Base-by-base conservation (phyloP, 2,113 vertebrate species). In the Lagenorhynchus albirostris region DNA sequence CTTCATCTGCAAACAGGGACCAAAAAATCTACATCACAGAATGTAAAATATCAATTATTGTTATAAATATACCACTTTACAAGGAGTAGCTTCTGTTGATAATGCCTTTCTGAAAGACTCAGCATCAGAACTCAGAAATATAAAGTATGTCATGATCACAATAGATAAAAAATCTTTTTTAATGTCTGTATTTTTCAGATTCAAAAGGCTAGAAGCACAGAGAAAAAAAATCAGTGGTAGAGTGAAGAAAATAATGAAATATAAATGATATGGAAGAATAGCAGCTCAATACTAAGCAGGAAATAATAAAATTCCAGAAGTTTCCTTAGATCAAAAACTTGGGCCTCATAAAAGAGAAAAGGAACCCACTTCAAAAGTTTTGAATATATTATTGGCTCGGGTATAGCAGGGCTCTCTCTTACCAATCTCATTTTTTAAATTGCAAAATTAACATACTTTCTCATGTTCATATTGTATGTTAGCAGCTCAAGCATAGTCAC, bases 271-370 rank as follows among this genome's bases (percentile, higher is more conserved):
- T 41, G 38, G 29, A 96, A 93, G 83, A 97, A 81, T 3, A 83
- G 47, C 50, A 74, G 31, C 41, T 96, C 70, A 71, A 0, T 84
- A 76, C 26, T 86, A 65, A 89, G 33, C 31, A 63, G 62, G 68
- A 95, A 90, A 83, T 95, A 73, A 96, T 93, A 83, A 67, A 96
- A 95, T 71, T 58, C 67, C 31, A 68, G 41, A 38, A 65, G 58
- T 73, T 97, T 62, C 33, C 71, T 79, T 74, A 93, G 58, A 84
- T 88, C 70, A 91, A 96, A 83, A 77, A 58, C 18, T 89, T 88
- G 50, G 58, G 38, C 47, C 33, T 95, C 21, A 36, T 81, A 25
- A 73, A 89, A 58, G 53, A 71, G 33, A 33, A 85, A 77, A 63
- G 29, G 25, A 31, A 76, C 71, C 77, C 5, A 29, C 76, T 92